Conservation (phyloP, 2,797 vertebrate species). For the Masticophis lateralis region DNA sequence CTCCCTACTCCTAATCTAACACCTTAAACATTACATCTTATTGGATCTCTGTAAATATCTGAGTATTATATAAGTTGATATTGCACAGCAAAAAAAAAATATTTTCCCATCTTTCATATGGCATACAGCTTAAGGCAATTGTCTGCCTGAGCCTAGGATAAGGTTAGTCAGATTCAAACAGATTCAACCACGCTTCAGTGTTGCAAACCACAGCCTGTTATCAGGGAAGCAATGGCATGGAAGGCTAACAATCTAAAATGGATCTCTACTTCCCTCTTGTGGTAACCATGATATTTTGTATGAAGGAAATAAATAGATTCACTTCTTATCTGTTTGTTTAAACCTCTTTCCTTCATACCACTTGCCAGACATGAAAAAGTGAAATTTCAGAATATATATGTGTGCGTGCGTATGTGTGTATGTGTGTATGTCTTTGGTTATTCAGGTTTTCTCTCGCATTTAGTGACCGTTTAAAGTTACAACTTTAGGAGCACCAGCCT, state of each 20-base stretch:
- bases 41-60: not conserved
- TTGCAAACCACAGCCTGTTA: not conserved
- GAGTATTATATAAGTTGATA: not conserved
- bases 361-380: not conserved
- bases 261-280: slow-evolving; percentile 64
- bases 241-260: slow-evolving; percentile 17
- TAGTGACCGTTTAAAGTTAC: too few relatives aligned
- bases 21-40: not conserved
- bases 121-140: not conserved
- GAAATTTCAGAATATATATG: too few relatives aligned
- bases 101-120: not conserved
- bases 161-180: not conserved
- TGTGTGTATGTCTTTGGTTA: too few relatives aligned
- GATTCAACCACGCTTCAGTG: not conserved
- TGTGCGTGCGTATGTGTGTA: too few relatives aligned
- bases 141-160: not conserved
- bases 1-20: not conserved
- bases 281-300: slow-evolving; percentile 42
- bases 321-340: not conserved
- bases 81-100: not conserved
- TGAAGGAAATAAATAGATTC: not conserved
- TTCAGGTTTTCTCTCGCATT: too few relatives aligned
- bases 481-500: too few relatives aligned
- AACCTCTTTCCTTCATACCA: not conserved
- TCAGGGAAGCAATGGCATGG: not conserved